Base-by-base conservation (phyloP, 2,888 invertebrate species). In the Argyresthia albistria region DNA sequence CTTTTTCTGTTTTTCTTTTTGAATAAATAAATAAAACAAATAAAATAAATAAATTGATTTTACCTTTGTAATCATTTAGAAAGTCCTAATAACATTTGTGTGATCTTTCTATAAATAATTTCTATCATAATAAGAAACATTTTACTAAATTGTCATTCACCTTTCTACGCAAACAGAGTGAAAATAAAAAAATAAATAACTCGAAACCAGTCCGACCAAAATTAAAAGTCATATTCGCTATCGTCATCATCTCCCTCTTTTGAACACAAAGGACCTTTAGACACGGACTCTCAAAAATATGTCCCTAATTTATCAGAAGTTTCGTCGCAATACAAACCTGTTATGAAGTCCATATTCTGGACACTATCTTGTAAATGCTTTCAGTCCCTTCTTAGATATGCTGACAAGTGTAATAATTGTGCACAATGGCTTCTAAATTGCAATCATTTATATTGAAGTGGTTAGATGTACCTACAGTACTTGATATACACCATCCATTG, bases 241-340 rank as follows among this genome's bases (percentile, higher is more conserved):
- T 42, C n/a, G 10, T 12, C n/a, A 42, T 2, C 10, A 42, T 10
- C 12, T 42, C 42, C 42, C 42, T 12, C 42, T 12, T 42, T 11
- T 12, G 6, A 42, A 11, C 12, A 12, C 42, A 42, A 42, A 42
- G 42, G 1, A 4, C 25, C 25, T 25, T 25, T 6, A 25, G 25
- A n/a, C n/a, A n/a, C n/a, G n/a, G n/a, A 25, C 25, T 25, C 25
- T 25, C 25, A 25, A 25, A n/a, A 25, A 25, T 25, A 25, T 25
- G 25, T 25, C 25, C 25, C 25, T 25, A 25, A 25, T 25, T 69
- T 66, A 66, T 39, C 39, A 39, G 9, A 39, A 39, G 39, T 3
- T 39, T 39, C 4, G n/a, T 39, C 39, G 39, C 39, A 39, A 39
- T 39, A 39, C 2, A 39, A 39, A 39, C 39, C n/a, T 39, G 39